Evolutionary conservation across 2,113 vertebrate species (phyloP).

Genomic region (Amblyopsis rosae): DNA sequence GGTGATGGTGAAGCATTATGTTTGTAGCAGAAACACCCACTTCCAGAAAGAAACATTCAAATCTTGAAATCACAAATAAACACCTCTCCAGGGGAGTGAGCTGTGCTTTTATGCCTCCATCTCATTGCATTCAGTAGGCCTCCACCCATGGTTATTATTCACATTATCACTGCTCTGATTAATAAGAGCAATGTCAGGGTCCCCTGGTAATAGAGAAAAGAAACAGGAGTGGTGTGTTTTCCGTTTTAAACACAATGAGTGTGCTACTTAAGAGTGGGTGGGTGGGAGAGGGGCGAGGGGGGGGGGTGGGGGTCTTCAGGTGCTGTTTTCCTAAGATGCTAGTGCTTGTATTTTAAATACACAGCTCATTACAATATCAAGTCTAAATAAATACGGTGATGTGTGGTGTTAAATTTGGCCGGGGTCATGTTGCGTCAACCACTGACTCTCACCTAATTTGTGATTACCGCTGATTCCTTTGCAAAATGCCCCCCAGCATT

Average conservation of each 20-base stretch:
- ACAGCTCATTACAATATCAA: background rate
- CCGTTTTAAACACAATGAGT: conserved; percentile 60
- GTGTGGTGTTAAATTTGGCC: conserved; percentile 28
- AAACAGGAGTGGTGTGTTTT: conserved; percentile 57
- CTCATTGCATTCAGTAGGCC: conserved; percentile 59
- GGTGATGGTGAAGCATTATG: conserved; percentile 58
- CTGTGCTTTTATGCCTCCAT: conserved; percentile 24
- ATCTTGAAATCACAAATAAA: conserved; percentile 70
- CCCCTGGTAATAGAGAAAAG: conserved; percentile 62
- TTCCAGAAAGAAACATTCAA: conserved; percentile 49
- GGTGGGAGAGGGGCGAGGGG: conserved; percentile 35
- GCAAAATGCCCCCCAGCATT: conserved; percentile 13
- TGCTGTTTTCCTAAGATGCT: conserved; percentile 56
- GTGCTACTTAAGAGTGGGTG: conserved; percentile 61
- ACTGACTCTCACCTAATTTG: background rate
- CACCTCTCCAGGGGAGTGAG: conserved; percentile 43
- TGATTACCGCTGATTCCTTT: conserved; percentile 1
- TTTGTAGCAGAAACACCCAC: conserved; percentile 66
- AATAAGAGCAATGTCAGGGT: conserved; percentile 75
- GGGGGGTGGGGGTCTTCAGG: conserved; percentile 49
- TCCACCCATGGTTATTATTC: conserved; percentile 67
- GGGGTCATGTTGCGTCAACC: conserved; percentile 4
- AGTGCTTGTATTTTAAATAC: conserved; percentile 24
- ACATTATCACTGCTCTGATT: conserved; percentile 79
- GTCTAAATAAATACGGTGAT: conserved; percentile 40